Percentiles rank a stretch among this genome's conserved stretches.
Evolutionary conservation across 2,113 vertebrate genomes (phyloP).

Genomic region (Pelvicachromis taeniatus): DNA sequence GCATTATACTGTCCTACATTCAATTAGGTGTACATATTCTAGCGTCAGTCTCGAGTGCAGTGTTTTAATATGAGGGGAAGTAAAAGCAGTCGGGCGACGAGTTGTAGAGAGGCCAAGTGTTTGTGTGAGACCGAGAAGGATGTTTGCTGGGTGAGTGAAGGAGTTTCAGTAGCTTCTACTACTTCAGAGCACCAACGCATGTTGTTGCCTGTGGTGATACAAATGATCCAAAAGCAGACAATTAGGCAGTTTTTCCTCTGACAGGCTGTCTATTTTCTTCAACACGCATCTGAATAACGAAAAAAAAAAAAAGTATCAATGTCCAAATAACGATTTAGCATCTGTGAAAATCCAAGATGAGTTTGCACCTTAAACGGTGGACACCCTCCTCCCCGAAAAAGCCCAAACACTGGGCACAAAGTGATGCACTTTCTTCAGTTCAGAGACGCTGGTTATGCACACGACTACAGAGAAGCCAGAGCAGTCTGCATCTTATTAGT

Average conservation of each 20-base stretch:
- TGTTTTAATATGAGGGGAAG: background rate
- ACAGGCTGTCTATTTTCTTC: background rate
- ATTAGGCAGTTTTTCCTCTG: background rate
- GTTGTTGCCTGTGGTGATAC: background rate
- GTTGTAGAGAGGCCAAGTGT: no score
- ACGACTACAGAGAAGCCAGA: background rate
- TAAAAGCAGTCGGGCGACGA: background rate
- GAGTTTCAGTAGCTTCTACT: background rate
- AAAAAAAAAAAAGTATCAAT: background rate
- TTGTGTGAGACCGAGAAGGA: background rate
- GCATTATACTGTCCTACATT: background rate
- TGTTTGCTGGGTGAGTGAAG: background rate
- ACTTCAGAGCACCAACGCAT: background rate
- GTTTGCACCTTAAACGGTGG: background rate
- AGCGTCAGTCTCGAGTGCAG: background rate
- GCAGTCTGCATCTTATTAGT: slow-evolving; percentile 22
- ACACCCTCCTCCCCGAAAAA: background rate
- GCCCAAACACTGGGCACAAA: background rate
- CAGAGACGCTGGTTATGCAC: background rate
- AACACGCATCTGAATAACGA: background rate
- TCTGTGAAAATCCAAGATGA: background rate
- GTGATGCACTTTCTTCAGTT: background rate
- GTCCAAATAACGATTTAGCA: background rate
- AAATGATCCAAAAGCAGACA: background rate
- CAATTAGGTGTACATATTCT: background rate